Base-by-base conservation (phyloP, 2,888 invertebrate genomes). In the Emesis russula region DNA sequence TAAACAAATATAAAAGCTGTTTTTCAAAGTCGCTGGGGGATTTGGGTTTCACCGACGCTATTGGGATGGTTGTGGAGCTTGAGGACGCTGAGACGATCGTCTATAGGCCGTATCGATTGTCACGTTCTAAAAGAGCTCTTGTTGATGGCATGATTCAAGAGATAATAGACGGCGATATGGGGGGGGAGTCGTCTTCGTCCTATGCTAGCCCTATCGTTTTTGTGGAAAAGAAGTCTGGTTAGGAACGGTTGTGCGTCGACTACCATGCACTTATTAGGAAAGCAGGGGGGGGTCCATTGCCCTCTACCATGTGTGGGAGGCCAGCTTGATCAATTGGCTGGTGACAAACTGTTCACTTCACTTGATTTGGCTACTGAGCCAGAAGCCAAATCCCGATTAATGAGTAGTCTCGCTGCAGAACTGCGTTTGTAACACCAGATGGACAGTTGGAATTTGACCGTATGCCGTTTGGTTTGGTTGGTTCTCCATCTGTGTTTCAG, bases 381-480 rank as follows among this genome's bases (percentile, higher is more conserved):
- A 4, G 13, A 53, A 25, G 25, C 9, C 53, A 53, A n/a, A 53
- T 53, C 53, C 53, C 53, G 2, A 53, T 53, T 53, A n/a, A 6
- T 2, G 53, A 53, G 15, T 5, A 96, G 1, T 95, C 96, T 1
- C 90, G 95, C 25, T 92, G 92, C 4, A 95, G 95, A 68, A 97
- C 96, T 0, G 96, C 96, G 0, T 97, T 97, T 81, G 38, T 38
- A 6, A 38, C 38, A 38, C 38, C 38, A 38, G 38, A 38, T 7
- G 38, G 38, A 7, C 38, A 94, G n/a, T 53, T n/a, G 15, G 91
- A 92, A 66, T 92, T 81, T 81, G 88, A 85, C 18, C 83, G 86
- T 7, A 92, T 85, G 96, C 96, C 96, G 3, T 97, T 97, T 83
- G 97, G 96, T 7, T 88, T 97, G 3, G 88, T 91, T 0, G 97